phyloP scores from a whole-genome alignment of 2,113 vertebrate species.

The Petrocephalus microphthalmus region DNA sequence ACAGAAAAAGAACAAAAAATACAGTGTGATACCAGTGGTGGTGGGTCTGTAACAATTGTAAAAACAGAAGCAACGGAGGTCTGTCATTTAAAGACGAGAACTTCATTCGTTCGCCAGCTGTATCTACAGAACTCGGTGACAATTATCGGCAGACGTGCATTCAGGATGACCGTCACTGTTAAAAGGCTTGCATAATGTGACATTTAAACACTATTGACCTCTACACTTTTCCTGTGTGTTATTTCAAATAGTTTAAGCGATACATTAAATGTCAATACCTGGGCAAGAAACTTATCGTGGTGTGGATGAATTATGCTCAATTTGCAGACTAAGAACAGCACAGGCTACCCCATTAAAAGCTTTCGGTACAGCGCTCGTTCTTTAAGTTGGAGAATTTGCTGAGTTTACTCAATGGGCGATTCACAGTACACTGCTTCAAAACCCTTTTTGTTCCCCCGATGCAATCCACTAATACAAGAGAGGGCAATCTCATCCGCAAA shows the following conservation, averaged over 20 bases:
- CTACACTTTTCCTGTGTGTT: background rate
- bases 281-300: background rate
- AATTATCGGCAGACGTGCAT: background rate
- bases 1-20: constrained; percentile 24
- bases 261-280: background rate
- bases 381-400: background rate
- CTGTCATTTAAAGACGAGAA: background rate
- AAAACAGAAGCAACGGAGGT: background rate
- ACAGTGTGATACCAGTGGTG: background rate
- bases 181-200: background rate
- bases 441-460: background rate
- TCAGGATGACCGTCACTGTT: background rate
- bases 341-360: background rate
- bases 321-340: background rate
- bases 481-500: no score
- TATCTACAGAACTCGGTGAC: background rate
- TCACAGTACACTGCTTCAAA: background rate
- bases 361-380: background rate
- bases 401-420: background rate
- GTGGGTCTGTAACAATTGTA: background rate
- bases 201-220: background rate
- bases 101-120: background rate
- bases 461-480: background rate
- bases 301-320: background rate
- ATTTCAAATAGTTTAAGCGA: background rate